A percentile compares a stretch with the other conserved stretches of the same genome.
These are phyloP conservation scores for Rhizomys pruinosus DNA, from an alignment of 2,113 vertebrate genomes.

Conservation along the genomic window DNA sequence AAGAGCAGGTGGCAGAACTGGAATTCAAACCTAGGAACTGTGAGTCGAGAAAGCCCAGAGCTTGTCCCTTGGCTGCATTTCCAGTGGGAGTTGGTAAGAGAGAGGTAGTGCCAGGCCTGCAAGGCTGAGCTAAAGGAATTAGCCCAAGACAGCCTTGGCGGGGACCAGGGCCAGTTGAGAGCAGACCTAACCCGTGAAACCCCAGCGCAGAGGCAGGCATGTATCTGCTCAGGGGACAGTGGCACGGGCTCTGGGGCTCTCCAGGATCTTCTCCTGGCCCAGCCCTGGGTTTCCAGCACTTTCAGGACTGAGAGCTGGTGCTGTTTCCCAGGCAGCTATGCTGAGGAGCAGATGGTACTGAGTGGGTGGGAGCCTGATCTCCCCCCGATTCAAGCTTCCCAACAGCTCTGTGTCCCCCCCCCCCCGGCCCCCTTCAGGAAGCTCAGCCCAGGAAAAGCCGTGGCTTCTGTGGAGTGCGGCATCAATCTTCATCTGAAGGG, in stretches of 20 bases:
- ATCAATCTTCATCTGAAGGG: not conserved
- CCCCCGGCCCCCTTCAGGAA: not conserved
- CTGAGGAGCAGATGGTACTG: conserved; percentile 25
- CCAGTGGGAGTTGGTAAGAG: not conserved
- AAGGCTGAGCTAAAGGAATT: not conserved
- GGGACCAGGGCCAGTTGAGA: not conserved
- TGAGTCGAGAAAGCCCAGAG: not conserved
- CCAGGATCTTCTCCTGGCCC: not conserved
- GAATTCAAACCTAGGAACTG: not conserved
- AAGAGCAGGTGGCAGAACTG: not conserved
- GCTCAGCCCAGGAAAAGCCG: not conserved
- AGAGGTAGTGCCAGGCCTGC: not conserved
- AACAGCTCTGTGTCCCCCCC: not conserved
- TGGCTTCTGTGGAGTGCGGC: not conserved
- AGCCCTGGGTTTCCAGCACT: not conserved
- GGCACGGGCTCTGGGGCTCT: not conserved
- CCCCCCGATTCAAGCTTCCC: not conserved
- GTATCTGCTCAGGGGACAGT: not conserved
- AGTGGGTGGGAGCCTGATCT: not conserved
- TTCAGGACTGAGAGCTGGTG: not conserved
- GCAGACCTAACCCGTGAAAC: not conserved
- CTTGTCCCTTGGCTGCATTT: not conserved
- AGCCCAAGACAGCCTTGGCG: not conserved
- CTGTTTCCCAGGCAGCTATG: conserved; percentile 8
- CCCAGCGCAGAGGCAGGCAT: not conserved